Base-by-base conservation (phyloP, 2,888 invertebrate genomes). In the Drosophila kanekoi region DNA sequence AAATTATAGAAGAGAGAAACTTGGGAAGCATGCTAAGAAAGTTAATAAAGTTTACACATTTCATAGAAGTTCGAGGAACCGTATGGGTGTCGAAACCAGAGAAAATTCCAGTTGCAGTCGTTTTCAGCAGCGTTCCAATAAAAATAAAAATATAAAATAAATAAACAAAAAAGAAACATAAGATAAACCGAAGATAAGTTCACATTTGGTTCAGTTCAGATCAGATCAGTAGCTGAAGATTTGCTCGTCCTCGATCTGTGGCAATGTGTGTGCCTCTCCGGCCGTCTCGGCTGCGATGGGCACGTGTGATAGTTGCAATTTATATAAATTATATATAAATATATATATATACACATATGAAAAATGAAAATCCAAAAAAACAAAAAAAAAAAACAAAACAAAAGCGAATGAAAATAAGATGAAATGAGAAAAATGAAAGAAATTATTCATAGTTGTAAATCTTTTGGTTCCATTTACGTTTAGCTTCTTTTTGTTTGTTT, bases 301-400 rank as follows among this genome's bases (percentile, higher is more conserved):
- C 87, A 88, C 89, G 85, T 86, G 85, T 86, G 85, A 86, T 86
- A 86, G 85, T 86, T 86, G 89, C 85, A 86, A 86, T 88, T 86
- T 86, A 86, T 87, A 85, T 89, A 81, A 86, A 84, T 66, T 80
- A 73, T 73, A 73, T 70, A 79, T 69, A n/a, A n/a, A n/a, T n/a
- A n/a, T n/a, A 77, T 76, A 23, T 28, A 23, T 8, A 77, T 54
- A 78, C 51, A 62, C 37, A 57, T 56, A 75, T 56, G 32, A 62
- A 58, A 68, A 69, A 66, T 47, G 44, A 65, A 54, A 65, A 57
- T 41, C 41, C 45, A 63, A 70, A 58, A 60, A 61, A 35, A 68
- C 59, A 54, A 70, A 58, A 38, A 10, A 63, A 69, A 70, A 53
- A 66, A 65, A 64, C 52, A 59, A 44, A 64, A 44, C 52, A 67